Percentiles rank a stretch among this genome's conserved stretches.
Conservation (phyloP, 1,140 invertebrate genomes). For the Patella vulgata region DNA sequence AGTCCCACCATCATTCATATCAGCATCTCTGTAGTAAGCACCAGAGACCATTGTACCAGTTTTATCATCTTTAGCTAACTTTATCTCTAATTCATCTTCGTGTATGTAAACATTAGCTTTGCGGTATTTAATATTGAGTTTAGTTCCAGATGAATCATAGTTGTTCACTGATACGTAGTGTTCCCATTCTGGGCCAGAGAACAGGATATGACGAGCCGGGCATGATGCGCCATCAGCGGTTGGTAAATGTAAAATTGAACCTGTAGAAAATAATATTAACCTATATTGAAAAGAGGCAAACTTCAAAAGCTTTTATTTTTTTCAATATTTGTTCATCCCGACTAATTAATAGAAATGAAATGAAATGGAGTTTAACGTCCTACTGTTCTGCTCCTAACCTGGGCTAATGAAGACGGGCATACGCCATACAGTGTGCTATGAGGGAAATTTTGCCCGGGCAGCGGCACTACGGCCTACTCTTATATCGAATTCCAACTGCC, state of each 20-base stretch:
- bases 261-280: constrained; percentile 16
- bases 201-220: constrained; percentile 28
- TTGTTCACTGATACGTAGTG: constrained; percentile 5
- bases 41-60: constrained; percentile 28
- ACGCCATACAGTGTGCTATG: no score
- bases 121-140: constrained; percentile 30
- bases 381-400: no score
- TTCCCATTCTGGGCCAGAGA: constrained; percentile 31
- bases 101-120: constrained; percentile 17
- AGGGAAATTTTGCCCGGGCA: no score
- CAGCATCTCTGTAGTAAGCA: constrained; percentile 35
- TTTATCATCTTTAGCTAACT: constrained; percentile 33
- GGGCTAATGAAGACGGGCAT: no score
- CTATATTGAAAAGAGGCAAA: no score
- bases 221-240: constrained; percentile 25
- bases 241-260: constrained; percentile 37
- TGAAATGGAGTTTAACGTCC: no score
- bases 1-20: constrained; percentile 34
- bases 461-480: no score
- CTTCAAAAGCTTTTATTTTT: no score
- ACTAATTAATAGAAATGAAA: no score
- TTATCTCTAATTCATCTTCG: constrained; percentile 29
- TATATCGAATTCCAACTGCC: no score
- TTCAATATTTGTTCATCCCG: no score
- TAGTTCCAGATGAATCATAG: constrained; percentile 25